Evolutionary conservation across 2,113 vertebrate genomes (phyloP).

Genomic region (Emydocephalus ijimae): DNA sequence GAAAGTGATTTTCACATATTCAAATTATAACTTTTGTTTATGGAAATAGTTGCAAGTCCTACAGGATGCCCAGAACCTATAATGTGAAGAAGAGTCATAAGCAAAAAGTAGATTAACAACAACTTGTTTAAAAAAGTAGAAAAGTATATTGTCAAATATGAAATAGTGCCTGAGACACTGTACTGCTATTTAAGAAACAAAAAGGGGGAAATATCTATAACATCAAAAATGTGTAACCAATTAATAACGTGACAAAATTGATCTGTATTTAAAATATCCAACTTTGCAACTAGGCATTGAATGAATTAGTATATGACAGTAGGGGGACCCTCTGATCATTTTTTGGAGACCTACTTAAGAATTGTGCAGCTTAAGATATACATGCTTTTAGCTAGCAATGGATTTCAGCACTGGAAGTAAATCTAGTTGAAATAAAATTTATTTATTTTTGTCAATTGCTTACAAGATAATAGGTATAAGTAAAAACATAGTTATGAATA

Average conservation of each 20-base stretch:
- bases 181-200: not conserved
- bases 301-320: slow-evolving; percentile 14
- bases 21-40: not conserved
- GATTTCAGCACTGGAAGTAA: not conserved
- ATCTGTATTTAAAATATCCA: slow-evolving; percentile 2
- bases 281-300: not conserved
- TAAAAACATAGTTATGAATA: too few relatives aligned
- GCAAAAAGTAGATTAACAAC: not conserved
- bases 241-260: slow-evolving; percentile 2
- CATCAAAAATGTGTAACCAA: not conserved
- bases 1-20: not conserved
- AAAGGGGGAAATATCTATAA: not conserved
- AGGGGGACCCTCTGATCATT: not conserved
- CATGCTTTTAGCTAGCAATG: not conserved
- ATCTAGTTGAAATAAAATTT: not conserved
- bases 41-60: not conserved
- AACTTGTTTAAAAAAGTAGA: not conserved
- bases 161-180: not conserved
- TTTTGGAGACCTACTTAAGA: slow-evolving; percentile 24
- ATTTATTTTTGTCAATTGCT: too few relatives aligned
- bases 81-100: not conserved
- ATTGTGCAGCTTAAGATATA: slow-evolving; percentile 5
- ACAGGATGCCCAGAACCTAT: not conserved
- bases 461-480: too few relatives aligned
- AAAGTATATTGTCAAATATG: not conserved